Evolutionary conservation across 2,888 invertebrate species (phyloP).

Genomic region (Pachycephus smyrnensis): DNA sequence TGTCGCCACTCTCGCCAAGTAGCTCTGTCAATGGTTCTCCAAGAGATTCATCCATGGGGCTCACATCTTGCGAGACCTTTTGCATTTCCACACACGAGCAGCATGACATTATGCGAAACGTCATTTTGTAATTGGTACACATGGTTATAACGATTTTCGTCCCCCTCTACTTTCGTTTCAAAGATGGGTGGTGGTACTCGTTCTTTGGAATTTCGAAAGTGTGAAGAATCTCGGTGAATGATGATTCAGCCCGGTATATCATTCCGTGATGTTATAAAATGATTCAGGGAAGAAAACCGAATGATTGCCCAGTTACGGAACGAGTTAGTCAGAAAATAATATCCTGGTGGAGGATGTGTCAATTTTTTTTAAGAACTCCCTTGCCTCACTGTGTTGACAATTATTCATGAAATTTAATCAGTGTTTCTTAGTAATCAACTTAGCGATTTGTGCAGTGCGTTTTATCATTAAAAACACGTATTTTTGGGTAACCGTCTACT

Average conservation of each 20-base stretch:
- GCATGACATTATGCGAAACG: neutral
- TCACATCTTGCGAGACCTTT: slow-evolving; percentile 63
- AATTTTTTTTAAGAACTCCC: neutral
- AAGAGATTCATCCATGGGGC: slow-evolving; percentile 63
- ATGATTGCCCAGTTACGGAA: neutral
- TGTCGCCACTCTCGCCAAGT: slow-evolving; percentile 67
- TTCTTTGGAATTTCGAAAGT: neutral
- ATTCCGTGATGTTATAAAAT: neutral
- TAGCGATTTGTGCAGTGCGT: neutral
- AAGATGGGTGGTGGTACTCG: neutral
- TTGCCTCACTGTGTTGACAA: neutral
- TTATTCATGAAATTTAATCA: neutral
- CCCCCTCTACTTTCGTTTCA: neutral
- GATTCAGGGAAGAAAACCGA: neutral
- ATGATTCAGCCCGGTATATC: neutral
- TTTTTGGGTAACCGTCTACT: neutral
- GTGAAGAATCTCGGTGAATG: neutral
- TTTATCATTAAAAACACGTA: neutral
- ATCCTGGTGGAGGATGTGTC: neutral
- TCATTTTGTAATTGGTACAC: neutral
- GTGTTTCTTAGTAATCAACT: neutral
- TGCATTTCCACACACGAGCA: slow-evolving; percentile 11
- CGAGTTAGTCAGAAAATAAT: neutral
- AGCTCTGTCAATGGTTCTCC: slow-evolving; percentile 66
- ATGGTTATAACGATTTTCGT: neutral